These are phyloP conservation scores for Acrocera orbiculus DNA, from an alignment of 2,888 invertebrate genomes.

Conservation along the genomic window DNA sequence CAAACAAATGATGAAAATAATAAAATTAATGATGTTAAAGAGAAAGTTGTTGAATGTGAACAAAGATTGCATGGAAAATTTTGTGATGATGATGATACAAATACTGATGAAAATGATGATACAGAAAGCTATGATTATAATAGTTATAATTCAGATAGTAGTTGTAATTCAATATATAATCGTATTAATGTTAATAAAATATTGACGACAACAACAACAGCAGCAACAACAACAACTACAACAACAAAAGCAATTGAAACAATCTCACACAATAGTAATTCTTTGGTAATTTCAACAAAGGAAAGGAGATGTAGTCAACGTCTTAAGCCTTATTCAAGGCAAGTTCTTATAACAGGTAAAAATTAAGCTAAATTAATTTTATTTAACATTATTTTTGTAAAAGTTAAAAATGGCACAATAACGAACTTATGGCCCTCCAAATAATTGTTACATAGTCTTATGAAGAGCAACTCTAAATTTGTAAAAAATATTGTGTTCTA, in stretches of 20 bases:
- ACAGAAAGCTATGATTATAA: not conserved
- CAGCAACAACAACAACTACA: not conserved
- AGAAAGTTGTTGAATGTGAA: not conserved
- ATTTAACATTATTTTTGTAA: no score
- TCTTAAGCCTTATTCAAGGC: conserved; percentile 5
- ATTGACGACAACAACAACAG: no score
- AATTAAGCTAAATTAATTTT: not conserved
- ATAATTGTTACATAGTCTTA: no score
- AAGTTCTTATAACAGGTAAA: conserved; percentile 5
- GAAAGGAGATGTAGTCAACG: conserved; percentile 4
- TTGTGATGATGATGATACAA: not conserved
- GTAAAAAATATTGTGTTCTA: no score
- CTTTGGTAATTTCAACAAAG: not conserved
- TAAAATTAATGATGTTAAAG: not conserved
- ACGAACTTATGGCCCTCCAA: no score
- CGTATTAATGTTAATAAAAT: no score
- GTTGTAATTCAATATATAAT: no score
- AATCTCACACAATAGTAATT: not conserved
- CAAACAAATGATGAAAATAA: not conserved
- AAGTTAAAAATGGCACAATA: no score
- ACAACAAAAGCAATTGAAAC: not conserved
- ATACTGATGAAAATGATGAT: not conserved
- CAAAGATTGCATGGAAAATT: no score
- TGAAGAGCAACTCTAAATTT: no score
- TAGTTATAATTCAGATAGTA: not conserved